These are phyloP conservation scores for Metalampra italica DNA, from an alignment of 2,888 invertebrate species.

Conservation along the genomic window DNA sequence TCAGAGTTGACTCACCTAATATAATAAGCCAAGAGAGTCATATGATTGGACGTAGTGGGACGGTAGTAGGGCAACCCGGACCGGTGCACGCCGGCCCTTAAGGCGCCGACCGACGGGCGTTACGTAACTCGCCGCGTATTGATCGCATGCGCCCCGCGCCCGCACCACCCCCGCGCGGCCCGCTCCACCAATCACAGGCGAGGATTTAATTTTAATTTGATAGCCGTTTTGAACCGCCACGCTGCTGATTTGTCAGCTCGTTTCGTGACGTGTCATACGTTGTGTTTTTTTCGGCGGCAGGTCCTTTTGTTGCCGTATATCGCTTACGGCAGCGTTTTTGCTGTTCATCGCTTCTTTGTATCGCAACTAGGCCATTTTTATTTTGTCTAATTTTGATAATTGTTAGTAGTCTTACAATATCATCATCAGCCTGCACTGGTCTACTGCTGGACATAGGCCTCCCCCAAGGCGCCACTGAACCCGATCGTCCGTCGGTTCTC, in stretches of 20 bases:
- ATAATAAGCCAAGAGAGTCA: too few species aligned
- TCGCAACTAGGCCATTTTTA: too few species aligned
- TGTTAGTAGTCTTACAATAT: too few species aligned
- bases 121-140: constrained; percentile 61
- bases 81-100: constrained; percentile 14
- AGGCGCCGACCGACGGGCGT: constrained; percentile 34
- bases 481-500: too few species aligned
- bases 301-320: constrained; percentile 3
- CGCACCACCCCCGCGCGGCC: constrained; percentile 24
- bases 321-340: not conserved
- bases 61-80: too few species aligned
- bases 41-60: too few species aligned
- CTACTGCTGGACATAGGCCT: too few species aligned
- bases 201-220: constrained; percentile 70
- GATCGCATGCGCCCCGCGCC: constrained; percentile 43
- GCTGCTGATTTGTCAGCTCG: constrained; percentile 59
- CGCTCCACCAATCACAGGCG: constrained; percentile 51
- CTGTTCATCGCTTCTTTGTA: too few species aligned
- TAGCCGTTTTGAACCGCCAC: constrained; percentile 48
- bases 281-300: not conserved
- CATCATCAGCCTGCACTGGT: too few species aligned
- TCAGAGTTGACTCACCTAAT: too few species aligned
- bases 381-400: too few species aligned
- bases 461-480: too few species aligned
- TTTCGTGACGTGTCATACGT: constrained; percentile 13